A percentile compares a stretch with the other conserved stretches of the same genome.
Evolutionary conservation across 1,140 invertebrate genomes (phyloP).

Genomic region (Brachionus sp.): DNA sequence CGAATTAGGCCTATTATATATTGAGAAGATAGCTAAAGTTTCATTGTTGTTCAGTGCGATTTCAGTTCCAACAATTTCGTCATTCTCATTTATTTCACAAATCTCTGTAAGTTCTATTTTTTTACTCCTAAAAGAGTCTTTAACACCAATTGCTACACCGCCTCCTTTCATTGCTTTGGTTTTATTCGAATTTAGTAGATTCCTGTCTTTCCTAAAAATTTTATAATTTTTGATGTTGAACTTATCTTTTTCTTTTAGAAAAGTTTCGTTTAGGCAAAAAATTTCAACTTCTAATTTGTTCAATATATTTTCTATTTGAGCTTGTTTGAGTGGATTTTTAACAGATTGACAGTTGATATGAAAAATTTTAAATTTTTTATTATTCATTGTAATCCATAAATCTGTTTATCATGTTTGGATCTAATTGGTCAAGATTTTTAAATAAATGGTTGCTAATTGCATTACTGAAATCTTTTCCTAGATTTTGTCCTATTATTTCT

Average conservation of each 20-base stretch:
- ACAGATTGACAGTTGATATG: slow-evolving; percentile 27
- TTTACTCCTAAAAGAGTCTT: background rate
- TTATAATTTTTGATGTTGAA: slow-evolving; percentile 1
- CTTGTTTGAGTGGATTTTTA: slow-evolving; percentile 30
- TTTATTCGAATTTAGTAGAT: background rate
- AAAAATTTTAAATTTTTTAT: slow-evolving; percentile 8
- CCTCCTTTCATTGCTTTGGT: slow-evolving; percentile 1
- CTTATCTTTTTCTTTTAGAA: background rate
- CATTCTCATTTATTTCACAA: background rate
- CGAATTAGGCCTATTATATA: slow-evolving; percentile 3
- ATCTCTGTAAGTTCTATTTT: background rate
- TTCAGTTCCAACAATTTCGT: slow-evolving; percentile 23
- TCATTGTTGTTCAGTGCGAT: background rate
- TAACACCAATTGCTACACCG: background rate
- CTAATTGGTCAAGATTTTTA: slow-evolving; percentile 27
- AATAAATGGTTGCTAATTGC: background rate
- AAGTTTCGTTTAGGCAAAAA: slow-evolving; percentile 15
- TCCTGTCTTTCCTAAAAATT: slow-evolving; percentile 15
- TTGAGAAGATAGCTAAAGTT: slow-evolving; percentile 1
- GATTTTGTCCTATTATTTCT: slow-evolving; percentile 1
- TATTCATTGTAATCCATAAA: slow-evolving; percentile 6
- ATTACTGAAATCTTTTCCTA: slow-evolving; percentile 19
- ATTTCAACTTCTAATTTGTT: slow-evolving; percentile 16
- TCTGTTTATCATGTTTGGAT: slow-evolving; percentile 29
- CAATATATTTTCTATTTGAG: slow-evolving; percentile 35